These are phyloP conservation scores for Epicampocera succincta DNA, from an alignment of 2,888 invertebrate genomes.

Conservation along the genomic window DNA sequence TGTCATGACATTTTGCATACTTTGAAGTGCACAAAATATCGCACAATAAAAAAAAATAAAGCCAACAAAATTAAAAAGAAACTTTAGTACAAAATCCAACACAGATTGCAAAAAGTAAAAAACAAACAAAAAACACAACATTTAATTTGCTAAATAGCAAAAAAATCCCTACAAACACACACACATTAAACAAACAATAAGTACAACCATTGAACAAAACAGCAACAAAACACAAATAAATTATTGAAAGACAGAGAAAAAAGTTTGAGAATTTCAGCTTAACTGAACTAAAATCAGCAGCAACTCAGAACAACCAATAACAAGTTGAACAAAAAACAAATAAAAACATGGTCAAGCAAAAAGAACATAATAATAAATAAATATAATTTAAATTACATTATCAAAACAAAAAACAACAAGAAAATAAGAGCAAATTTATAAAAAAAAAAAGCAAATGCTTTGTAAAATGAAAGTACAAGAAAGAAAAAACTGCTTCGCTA, in stretches of 20 bases:
- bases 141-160: conserved; percentile 80
- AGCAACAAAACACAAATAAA: conserved; percentile 29
- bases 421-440: conserved; percentile 61
- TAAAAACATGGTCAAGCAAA: conserved; percentile 66
- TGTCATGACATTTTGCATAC: conserved; percentile 70
- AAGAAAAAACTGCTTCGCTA: conserved; percentile 46
- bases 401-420: conserved; percentile 70
- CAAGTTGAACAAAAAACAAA: conserved; percentile 57
- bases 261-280: conserved; percentile 70
- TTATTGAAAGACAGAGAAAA: conserved; percentile 62
- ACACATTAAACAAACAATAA: conserved; percentile 42
- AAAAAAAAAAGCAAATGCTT: conserved; percentile 65
- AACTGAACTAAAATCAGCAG: conserved; percentile 58
- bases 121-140: conserved; percentile 73
- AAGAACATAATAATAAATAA: conserved; percentile 51
- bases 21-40: conserved; percentile 71
- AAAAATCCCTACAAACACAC: conserved; percentile 61
- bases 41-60: conserved; percentile 56
- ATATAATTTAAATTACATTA: conserved; percentile 65
- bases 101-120: conserved; percentile 55
- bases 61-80: conserved; percentile 40
- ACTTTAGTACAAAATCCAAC: conserved; percentile 32
- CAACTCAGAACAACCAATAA: conserved; percentile 69
- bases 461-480: conserved; percentile 61
- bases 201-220: conserved; percentile 56